phyloP scores from a whole-genome alignment of 2,113 vertebrate species.

The Clarias batrachus region DNA sequence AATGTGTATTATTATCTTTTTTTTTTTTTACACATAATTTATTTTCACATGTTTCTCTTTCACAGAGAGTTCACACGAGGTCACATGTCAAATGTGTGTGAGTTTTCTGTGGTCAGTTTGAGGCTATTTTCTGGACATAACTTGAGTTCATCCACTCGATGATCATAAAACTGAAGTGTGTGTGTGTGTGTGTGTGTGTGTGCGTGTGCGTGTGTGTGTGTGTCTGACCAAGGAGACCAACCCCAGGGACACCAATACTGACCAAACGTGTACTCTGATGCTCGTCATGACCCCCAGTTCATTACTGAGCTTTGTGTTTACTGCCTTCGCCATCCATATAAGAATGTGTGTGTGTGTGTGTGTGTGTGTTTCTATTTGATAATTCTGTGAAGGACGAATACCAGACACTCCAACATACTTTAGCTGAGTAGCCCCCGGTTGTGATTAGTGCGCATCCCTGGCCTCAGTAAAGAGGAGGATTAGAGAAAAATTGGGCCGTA shows the following conservation, averaged over 20 bases:
- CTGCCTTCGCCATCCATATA: not conserved
- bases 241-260: not conserved
- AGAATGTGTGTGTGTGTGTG: not conserved
- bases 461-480: constrained; percentile 46
- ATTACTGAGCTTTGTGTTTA: constrained; percentile 5
- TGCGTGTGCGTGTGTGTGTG: not conserved
- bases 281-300: constrained; percentile 33
- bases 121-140: not conserved
- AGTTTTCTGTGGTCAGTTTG: not conserved
- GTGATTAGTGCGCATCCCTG: constrained; percentile 51
- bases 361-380: not conserved
- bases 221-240: not conserved
- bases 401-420: constrained; percentile 49
- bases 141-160: not conserved
- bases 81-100: not conserved
- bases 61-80: not conserved
- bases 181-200: too few relatives aligned
- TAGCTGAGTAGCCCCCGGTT: constrained; percentile 40
- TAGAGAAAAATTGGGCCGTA: constrained; percentile 44
- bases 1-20: not conserved
- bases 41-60: not conserved
- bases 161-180: constrained; percentile 2
- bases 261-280: constrained; percentile 11
- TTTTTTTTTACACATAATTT: not conserved
- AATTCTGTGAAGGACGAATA: constrained; percentile 48